phyloP scores from a whole-genome alignment of 2,888 invertebrate genomes.

The Tipula lateralis region DNA sequence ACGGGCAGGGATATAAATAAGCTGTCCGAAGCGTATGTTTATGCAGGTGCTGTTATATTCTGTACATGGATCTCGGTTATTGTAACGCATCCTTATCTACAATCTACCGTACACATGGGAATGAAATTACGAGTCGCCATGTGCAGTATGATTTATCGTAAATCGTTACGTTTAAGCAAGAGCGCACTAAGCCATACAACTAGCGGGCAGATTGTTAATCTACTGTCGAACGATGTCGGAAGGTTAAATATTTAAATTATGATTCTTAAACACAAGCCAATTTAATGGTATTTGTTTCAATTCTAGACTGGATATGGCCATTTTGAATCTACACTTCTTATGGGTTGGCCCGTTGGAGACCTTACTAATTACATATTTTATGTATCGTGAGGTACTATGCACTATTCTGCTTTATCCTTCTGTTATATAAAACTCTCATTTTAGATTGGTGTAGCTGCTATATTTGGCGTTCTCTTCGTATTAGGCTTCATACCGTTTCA shows the following conservation, averaged over 20 bases:
- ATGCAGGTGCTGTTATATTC: constrained; percentile 66
- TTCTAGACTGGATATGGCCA: constrained; percentile 51
- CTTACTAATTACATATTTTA: constrained; percentile 69
- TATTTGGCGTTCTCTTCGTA: constrained; percentile 56
- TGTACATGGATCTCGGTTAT: constrained; percentile 72
- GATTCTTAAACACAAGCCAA: too few species aligned
- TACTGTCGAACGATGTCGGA: constrained; percentile 93
- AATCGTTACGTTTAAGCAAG: constrained; percentile 61
- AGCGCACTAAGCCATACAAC: constrained; percentile 72
- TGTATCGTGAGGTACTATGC: constrained; percentile 58
- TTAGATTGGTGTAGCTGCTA: constrained; percentile 53
- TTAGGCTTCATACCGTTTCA: constrained; percentile 68
- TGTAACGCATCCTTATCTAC: constrained; percentile 82
- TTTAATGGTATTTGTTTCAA: too few species aligned
- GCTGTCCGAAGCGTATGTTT: constrained; percentile 62
- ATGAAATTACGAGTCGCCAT: constrained; percentile 65
- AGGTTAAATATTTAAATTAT: constrained; percentile 36
- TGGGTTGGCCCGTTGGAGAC: constrained; percentile 88
- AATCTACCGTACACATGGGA: constrained; percentile 62
- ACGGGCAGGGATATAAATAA: constrained; percentile 31
- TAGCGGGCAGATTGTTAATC: constrained; percentile 72
- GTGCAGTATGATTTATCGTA: constrained; percentile 66
- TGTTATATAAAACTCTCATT: constrained; percentile 42
- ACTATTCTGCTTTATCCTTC: not conserved
- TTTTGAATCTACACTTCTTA: constrained; percentile 83